Evolutionary conservation across 2,888 invertebrate species (phyloP).

Genomic region (Phortica okadai): DNA sequence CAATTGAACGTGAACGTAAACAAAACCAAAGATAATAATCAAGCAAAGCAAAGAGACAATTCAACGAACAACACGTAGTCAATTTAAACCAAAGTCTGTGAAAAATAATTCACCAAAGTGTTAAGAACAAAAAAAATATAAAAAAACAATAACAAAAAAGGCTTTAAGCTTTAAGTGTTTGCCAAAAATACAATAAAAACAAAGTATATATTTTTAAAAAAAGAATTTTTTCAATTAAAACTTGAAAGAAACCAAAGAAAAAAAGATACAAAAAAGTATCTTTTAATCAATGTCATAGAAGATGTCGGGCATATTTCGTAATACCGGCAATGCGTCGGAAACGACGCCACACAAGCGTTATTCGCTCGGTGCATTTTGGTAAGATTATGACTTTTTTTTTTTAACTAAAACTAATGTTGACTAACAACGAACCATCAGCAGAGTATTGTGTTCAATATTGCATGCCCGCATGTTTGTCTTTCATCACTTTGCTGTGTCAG

Average conservation of each 20-base stretch:
- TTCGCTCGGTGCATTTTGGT: slow-evolving; percentile 73
- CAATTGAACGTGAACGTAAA: slow-evolving; percentile 5
- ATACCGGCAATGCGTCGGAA: slow-evolving; percentile 51
- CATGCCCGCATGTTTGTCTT: not conserved
- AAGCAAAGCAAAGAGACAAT: slow-evolving; percentile 25
- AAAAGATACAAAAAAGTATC: slow-evolving; percentile 28
- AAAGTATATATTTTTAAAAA: slow-evolving; percentile 32
- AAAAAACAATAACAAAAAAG: slow-evolving; percentile 38
- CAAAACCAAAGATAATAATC: not conserved
- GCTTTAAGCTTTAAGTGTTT: slow-evolving; percentile 50
- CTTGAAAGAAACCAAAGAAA: slow-evolving; percentile 36
- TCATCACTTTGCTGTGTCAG: too few relatives aligned
- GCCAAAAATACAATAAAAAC: not conserved
- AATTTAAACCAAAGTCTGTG: slow-evolving; percentile 37
- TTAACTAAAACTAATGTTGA: not conserved
- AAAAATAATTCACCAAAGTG: slow-evolving; percentile 35
- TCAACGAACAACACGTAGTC: slow-evolving; percentile 27
- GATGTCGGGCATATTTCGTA: slow-evolving; percentile 76
- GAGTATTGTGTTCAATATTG: not conserved
- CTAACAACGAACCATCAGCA: not conserved
- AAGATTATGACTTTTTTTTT: slow-evolving; percentile 57
- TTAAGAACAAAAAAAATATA: slow-evolving; percentile 45
- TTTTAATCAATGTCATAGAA: slow-evolving; percentile 47
- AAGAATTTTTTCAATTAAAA: slow-evolving; percentile 35
- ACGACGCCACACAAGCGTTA: slow-evolving; percentile 69